phyloP scores from a whole-genome alignment of 2,797 vertebrate species.

The Halcyon smyrnensis region DNA sequence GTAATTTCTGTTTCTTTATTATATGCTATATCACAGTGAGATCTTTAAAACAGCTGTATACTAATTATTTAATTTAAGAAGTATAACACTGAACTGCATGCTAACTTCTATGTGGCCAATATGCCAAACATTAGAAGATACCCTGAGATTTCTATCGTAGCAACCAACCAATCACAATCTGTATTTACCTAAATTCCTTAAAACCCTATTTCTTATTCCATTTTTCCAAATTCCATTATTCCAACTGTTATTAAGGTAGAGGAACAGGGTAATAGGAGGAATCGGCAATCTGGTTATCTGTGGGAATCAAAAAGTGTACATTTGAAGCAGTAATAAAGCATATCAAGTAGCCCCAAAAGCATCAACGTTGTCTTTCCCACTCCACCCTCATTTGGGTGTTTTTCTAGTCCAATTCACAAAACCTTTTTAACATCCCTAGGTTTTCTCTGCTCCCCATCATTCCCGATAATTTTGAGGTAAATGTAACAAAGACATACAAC shows the following conservation, averaged over 20 bases:
- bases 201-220: not conserved
- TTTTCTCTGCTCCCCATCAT: not conserved
- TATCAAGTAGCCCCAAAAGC: not conserved
- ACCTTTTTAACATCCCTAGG: not conserved
- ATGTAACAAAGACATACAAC: not conserved
- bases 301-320: not conserved
- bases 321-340: not conserved
- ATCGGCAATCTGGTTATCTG: not conserved
- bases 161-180: not conserved
- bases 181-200: not conserved
- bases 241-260: not conserved
- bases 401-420: not conserved
- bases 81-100: not conserved
- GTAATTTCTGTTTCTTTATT: not conserved
- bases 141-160: not conserved
- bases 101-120: not conserved
- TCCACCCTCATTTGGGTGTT: accelerated
- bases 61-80: not conserved
- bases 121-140: not conserved
- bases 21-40: not conserved
- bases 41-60: not conserved
- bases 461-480: not conserved
- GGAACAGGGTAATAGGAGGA: not conserved
- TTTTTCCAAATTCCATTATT: too few species aligned
- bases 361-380: not conserved